phyloP scores from a whole-genome alignment of 2,888 invertebrate genomes.

The Sussaba pulchella region DNA sequence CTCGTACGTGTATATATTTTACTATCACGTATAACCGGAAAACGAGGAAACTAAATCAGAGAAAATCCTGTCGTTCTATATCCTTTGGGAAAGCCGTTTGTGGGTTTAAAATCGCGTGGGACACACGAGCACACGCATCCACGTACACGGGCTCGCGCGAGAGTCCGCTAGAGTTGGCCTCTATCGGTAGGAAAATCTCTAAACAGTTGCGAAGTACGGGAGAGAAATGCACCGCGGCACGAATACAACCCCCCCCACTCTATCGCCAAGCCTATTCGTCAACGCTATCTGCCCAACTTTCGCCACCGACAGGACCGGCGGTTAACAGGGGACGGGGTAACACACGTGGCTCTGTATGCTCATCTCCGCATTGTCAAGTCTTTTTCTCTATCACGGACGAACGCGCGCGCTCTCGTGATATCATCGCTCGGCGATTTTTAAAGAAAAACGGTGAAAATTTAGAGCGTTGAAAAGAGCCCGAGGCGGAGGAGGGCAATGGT shows the following conservation, averaged over 20 bases:
- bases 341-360: no score
- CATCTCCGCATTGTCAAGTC: slow-evolving; percentile 45
- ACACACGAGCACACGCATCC: neutral
- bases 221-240: slow-evolving; percentile 46
- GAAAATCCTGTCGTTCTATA: slow-evolving; percentile 70
- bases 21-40: slow-evolving; percentile 43
- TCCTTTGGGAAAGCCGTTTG: slow-evolving; percentile 71
- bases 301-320: slow-evolving; percentile 42
- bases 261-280: slow-evolving; percentile 78
- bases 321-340: slow-evolving; percentile 20
- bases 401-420: no score
- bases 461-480: slow-evolving; percentile 70
- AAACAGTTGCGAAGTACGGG: slow-evolving; percentile 72
- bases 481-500: slow-evolving; percentile 44
- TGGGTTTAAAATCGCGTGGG: slow-evolving; percentile 71
- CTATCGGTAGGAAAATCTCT: slow-evolving; percentile 79
- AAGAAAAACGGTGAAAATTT: slow-evolving; percentile 79
- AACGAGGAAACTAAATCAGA: slow-evolving; percentile 76
- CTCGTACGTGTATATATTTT: slow-evolving; percentile 15
- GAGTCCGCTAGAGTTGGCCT: slow-evolving; percentile 54
- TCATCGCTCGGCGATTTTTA: slow-evolving; percentile 62
- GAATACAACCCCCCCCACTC: slow-evolving; percentile 53
- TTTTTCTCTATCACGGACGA: slow-evolving; percentile 32
- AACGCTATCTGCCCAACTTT: slow-evolving; percentile 78
- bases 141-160: neutral